Percentiles rank a stretch among this genome's conserved stretches.
phyloP scores from a whole-genome alignment of 2,113 vertebrate species.

The Nannobrachium achirus region DNA sequence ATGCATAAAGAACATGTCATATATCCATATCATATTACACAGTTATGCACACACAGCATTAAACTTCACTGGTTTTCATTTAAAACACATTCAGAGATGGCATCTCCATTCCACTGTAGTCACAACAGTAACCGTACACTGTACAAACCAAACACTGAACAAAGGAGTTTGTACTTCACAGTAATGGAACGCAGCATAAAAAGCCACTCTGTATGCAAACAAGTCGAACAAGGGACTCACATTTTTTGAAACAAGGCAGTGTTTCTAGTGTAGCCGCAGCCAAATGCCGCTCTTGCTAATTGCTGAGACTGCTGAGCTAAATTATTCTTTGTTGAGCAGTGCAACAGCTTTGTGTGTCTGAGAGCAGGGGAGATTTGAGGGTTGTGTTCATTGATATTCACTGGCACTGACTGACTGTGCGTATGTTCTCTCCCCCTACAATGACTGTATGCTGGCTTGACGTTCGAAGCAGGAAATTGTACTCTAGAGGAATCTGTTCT shows the following conservation, averaged over 20 bases:
- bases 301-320: slow-evolving; percentile 22
- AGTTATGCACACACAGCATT: neutral
- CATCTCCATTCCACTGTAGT: neutral
- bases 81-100: slow-evolving; percentile 11
- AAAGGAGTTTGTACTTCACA: neutral
- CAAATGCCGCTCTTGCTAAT: slow-evolving; percentile 19
- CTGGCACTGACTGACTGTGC: slow-evolving; percentile 6
- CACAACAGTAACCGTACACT: neutral
- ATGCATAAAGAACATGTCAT: too few species aligned
- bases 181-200: slow-evolving; percentile 15
- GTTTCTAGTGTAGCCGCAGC: slow-evolving; percentile 1
- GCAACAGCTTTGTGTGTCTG: slow-evolving; percentile 8
- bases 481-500: slow-evolving; percentile 17
- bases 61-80: neutral
- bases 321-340: slow-evolving; percentile 6
- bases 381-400: slow-evolving; percentile 32
- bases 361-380: neutral
- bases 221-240: slow-evolving; percentile 7
- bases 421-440: neutral
- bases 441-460: neutral
- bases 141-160: neutral
- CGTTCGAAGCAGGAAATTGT: slow-evolving; percentile 1
- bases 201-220: slow-evolving; percentile 20
- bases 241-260: slow-evolving; percentile 12
- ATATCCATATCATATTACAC: too few species aligned